Base-by-base conservation (phyloP, 1,140 invertebrate species). In the Asobara japonica region DNA sequence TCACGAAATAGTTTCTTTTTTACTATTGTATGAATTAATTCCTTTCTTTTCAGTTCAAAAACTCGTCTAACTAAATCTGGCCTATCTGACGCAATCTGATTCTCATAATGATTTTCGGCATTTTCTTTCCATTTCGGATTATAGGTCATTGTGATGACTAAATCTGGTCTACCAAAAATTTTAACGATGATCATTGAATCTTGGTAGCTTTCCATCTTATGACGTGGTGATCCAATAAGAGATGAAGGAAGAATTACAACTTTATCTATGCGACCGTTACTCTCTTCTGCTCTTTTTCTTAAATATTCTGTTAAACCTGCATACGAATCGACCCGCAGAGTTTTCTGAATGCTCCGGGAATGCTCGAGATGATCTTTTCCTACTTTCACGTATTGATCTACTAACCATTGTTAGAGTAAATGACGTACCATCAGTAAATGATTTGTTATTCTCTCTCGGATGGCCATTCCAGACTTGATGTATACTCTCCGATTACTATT, bases 391-490 rank as follows among this genome's bases (percentile, higher is more conserved):
- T 71, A 71, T 30, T 62, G 64, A 65, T 71, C 69, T 4, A 71
- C 61, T 45, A 27, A 33, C 69, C 69, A 71, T 45, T 71, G 69
- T 29, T 71, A 61, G 41, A 71, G 65, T n/a, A 71, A 38, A 65
- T 36, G 56, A 13, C 61, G 16, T 65, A 36, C 69, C n/a, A 71
- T 41, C 36, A 71, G 36, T 48, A 71, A 61, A 22, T 65, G 33
- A 48, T 71, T 71, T 74, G 8, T 89, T 87, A n/a, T n/a, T 72
- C 87, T 77, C n/a, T 74, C 89, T 89, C 74, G 88, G 88, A 71
- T 64, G 31, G 60, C 60, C 60, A 61, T 22, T n/a, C 18, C 16
- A 65, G 31, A 65, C 8, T 65, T 36, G n/a, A 33, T 33, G 36
- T 65, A 65, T 6, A n/a, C 61, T 65, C 61, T 10, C 16, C n/a